Evolutionary conservation across 1,140 invertebrate species (phyloP).

Genomic region (Muscidifurax raptorellus): DNA sequence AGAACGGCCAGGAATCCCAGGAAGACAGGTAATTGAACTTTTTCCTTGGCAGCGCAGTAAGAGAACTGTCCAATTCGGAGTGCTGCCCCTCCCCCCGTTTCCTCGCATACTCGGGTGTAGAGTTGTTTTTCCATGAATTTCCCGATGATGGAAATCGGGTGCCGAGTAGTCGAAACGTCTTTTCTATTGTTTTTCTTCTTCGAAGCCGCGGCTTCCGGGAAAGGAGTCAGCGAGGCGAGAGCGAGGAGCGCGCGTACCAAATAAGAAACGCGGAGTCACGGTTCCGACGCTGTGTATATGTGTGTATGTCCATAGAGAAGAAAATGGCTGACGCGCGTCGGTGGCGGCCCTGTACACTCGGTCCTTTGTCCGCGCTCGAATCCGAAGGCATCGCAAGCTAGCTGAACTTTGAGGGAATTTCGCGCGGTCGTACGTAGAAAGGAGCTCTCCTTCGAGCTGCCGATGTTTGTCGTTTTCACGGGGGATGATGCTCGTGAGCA

Average conservation of each 20-base stretch:
- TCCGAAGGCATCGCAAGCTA: not conserved
- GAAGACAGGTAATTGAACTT: conserved; percentile 72
- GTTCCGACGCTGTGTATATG: not conserved
- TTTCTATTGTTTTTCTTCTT: not conserved
- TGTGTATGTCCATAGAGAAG: not conserved
- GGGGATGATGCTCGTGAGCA: too few species aligned
- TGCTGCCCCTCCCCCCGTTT: not conserved
- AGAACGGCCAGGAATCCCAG: conserved; percentile 72
- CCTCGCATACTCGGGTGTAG: not conserved
- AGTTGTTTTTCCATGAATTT: too few species aligned
- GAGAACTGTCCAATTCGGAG: not conserved
- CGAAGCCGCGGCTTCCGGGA: not conserved
- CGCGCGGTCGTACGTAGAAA: not conserved
- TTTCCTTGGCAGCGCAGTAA: not conserved
- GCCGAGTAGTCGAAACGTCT: too few species aligned
- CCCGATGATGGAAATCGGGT: too few species aligned
- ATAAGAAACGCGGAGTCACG: not conserved
- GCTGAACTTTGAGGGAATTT: not conserved
- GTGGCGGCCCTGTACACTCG: not conserved
- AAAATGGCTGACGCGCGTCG: conserved; percentile 37
- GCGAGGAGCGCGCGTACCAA: not conserved
- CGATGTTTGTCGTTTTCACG: not conserved
- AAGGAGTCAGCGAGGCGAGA: not conserved
- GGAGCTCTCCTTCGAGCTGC: not conserved
- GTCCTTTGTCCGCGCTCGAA: not conserved